A percentile compares a stretch with the other conserved stretches of the same genome.
Evolutionary conservation across 2,888 invertebrate genomes (phyloP).

Genomic region (Lasiommata megera): DNA sequence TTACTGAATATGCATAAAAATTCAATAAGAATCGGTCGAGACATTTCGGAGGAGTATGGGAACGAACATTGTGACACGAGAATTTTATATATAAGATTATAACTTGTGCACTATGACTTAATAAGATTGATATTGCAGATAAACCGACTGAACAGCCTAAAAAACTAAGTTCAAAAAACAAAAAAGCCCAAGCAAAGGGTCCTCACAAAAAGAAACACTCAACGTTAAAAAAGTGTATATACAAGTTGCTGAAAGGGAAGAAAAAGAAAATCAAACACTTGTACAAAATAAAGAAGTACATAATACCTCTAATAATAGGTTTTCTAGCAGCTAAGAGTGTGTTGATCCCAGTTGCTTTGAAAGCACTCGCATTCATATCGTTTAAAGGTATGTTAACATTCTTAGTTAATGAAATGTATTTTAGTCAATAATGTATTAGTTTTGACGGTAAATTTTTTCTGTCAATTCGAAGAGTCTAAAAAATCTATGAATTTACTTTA

Average conservation of each 20-base stretch:
- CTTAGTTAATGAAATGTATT: no score
- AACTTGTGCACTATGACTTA: no score
- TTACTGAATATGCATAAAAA: no score
- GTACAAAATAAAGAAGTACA: constrained; percentile 75
- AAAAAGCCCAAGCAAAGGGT: constrained; percentile 26
- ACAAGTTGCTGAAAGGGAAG: constrained; percentile 54
- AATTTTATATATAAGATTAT: no score
- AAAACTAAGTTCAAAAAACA: constrained; percentile 32
- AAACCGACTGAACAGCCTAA: constrained; percentile 12
- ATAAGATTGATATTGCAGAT: not conserved
- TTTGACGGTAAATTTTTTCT: no score
- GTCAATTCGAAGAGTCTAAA: no score
- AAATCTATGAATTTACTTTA: no score
- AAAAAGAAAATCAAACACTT: constrained; percentile 46
- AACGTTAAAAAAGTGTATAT: constrained; percentile 57
- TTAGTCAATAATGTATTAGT: no score
- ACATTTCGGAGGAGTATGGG: no score
- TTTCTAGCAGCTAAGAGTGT: constrained; percentile 84
- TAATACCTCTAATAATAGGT: constrained; percentile 83
- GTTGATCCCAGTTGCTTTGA: constrained; percentile 84
- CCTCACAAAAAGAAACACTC: constrained; percentile 33
- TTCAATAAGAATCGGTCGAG: no score
- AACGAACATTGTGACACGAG: no score
- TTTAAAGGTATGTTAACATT: constrained; percentile 78
- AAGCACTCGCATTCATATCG: constrained; percentile 85